Evolutionary conservation across 2,888 invertebrate genomes (phyloP), one percentile per base, ranked within the genome.

Genomic region (Gibbula magus): DNA sequence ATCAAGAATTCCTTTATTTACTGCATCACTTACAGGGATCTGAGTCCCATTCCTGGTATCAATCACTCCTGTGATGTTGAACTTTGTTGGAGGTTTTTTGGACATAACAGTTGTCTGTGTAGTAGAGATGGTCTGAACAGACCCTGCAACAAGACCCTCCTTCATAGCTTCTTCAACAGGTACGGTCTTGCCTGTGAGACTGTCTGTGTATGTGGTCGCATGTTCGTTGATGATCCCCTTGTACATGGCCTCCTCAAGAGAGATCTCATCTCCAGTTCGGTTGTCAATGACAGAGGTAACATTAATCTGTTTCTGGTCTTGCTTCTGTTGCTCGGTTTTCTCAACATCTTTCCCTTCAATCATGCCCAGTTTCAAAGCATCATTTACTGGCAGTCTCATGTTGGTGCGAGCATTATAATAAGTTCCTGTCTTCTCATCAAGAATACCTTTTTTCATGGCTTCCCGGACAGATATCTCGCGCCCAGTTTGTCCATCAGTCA

Each of bases 141-240:
- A 96, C 93, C 98, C 96, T 83, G 96, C 93, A 83, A 99, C 95
- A 29, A 88, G 83, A 95, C 96, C 95, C 85, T 96, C 95, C 84
- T 95, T 95, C 88, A 96, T 95, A n/a, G 98, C 98, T 90, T 97
- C 96, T 89, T 95, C 94, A 88, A 97, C 95, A 39, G 96, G 94
- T 79, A 97, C 91, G 90, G 95, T 96, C 92, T 96, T 96, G 92
- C 96, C 95, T 79, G 95, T 95, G 77, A 95, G 92, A 86, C 95
- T 95, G 90, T 98, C 96, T 81, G 95, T 93, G 93, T 96, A 98
- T 90, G 97, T 94, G n/a, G 97, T 97, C 87, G 95, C 95, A 92
- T 96, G 96, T 2, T 96, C 95, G 93, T 97, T 96, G 61, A 98
- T 94, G 80, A 98, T 94, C 80, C 96, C 96, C 87, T 94, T 94